Percentiles rank a stretch among this genome's conserved stretches.
These are phyloP conservation scores for Alligator mississippiensis DNA, from an alignment of 2,113 vertebrate species.

Conservation along the genomic window DNA sequence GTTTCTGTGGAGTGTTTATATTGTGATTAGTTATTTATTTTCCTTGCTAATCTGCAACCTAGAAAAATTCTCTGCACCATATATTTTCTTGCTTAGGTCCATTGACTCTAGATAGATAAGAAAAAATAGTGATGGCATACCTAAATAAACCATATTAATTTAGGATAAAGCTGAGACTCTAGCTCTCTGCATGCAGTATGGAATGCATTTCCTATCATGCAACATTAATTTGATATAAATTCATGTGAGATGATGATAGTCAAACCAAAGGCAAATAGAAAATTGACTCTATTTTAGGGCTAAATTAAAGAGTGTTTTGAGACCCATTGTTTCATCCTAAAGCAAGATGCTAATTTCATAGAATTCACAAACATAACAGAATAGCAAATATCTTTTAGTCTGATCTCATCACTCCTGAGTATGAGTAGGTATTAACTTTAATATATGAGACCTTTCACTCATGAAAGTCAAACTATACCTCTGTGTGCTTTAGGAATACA, in stretches of 20 bases:
- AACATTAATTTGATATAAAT: background rate
- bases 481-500: background rate
- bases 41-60: background rate
- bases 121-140: background rate
- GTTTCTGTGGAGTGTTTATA: background rate
- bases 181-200: accelerated
- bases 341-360: background rate
- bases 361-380: background rate
- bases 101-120: background rate
- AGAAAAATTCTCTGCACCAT: background rate
- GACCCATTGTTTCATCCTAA: background rate
- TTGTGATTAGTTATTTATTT: background rate
- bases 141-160: background rate
- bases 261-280: background rate
- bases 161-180: too few relatives aligned
- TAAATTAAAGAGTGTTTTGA: background rate
- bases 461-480: background rate
- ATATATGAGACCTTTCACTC: background rate
- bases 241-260: background rate
- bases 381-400: background rate
- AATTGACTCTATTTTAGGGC: background rate
- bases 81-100: background rate
- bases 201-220: background rate
- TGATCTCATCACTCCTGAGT: background rate
- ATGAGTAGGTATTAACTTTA: background rate